Conservation (phyloP, 2,113 vertebrate genomes). For the Myiopsitta monachus region DNA sequence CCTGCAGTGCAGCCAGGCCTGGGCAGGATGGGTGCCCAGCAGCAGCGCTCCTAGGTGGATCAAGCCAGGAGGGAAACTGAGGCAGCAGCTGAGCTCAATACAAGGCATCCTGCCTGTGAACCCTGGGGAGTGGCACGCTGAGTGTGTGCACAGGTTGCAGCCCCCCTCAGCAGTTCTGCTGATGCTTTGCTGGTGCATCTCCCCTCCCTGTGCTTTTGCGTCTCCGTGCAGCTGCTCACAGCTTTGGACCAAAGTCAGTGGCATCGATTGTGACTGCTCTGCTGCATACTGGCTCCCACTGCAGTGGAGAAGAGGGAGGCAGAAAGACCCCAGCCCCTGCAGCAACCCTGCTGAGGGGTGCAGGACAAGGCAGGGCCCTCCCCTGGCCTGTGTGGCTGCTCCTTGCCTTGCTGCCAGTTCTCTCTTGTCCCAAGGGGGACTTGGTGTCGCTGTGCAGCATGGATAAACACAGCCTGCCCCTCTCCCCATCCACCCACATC, state of each 20-base stretch:
- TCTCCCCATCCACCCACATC: not conserved
- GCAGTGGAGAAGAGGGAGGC: accelerated
- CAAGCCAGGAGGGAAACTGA: not conserved
- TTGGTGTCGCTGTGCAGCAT: not conserved
- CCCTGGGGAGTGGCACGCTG: accelerated
- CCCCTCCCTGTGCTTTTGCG: not conserved
- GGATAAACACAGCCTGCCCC: not conserved
- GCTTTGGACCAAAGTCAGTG: not conserved
- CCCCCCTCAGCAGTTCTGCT: not conserved
- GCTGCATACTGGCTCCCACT: not conserved
- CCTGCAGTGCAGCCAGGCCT: not conserved
- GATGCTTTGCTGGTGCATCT: not conserved
- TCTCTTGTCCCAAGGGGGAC: not conserved
- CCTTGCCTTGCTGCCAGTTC: not conserved
- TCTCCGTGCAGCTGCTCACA: accelerated
- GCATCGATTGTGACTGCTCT: not conserved
- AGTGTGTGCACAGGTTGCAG: not conserved
- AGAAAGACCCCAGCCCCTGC: not conserved
- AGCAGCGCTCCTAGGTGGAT: not conserved
- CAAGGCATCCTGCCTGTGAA: not conserved
- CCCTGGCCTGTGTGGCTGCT: not conserved
- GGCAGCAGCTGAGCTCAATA: not conserved
- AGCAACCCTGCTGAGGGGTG: not conserved
- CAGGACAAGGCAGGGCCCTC: not conserved
- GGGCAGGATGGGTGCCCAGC: not conserved